These are phyloP conservation scores for Conopomorpha cramerella DNA, from an alignment of 1,140 invertebrate genomes.

Conservation along the genomic window DNA sequence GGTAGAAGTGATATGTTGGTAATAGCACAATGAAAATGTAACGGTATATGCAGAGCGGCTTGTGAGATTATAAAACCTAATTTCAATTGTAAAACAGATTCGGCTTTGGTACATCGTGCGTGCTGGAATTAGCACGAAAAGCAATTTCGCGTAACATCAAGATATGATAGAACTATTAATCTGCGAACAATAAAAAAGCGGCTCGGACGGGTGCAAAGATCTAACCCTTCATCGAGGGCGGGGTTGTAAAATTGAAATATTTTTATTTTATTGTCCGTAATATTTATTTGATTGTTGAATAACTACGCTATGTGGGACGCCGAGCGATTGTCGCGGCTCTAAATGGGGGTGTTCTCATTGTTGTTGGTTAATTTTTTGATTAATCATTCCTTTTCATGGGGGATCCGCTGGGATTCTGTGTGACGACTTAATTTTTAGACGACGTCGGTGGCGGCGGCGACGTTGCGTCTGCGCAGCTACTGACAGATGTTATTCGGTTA, in stretches of 20 bases:
- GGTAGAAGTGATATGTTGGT: too few species aligned
- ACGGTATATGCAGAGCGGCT: too few species aligned
- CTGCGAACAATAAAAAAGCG: slow-evolving; percentile 32
- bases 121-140: too few species aligned
- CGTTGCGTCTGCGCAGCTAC: too few species aligned
- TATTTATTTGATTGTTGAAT: slow-evolving; percentile 62
- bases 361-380: slow-evolving; percentile 59
- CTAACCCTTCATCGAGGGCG: slow-evolving; percentile 49
- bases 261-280: slow-evolving; percentile 58
- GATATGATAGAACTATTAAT: slow-evolving; percentile 35
- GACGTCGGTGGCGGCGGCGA: too few species aligned
- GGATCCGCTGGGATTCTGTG: slow-evolving; percentile 27
- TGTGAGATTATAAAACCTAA: too few species aligned
- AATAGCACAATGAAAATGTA: too few species aligned
- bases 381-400: slow-evolving; percentile 43
- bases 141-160: slow-evolving; percentile 51
- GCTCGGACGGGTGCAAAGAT: too few species aligned
- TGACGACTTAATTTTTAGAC: slow-evolving; percentile 21
- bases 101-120: too few species aligned
- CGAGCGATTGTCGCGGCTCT: slow-evolving; percentile 38
- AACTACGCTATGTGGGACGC: slow-evolving; percentile 55
- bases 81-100: too few species aligned
- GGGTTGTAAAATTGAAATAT: slow-evolving; percentile 58
- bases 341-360: slow-evolving; percentile 41
- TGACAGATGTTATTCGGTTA: too few species aligned